A percentile compares a stretch with the other conserved stretches of the same genome.
These are phyloP conservation scores for Euspilapteryx auroguttella DNA, from an alignment of 2,888 invertebrate species.

Conservation along the genomic window DNA sequence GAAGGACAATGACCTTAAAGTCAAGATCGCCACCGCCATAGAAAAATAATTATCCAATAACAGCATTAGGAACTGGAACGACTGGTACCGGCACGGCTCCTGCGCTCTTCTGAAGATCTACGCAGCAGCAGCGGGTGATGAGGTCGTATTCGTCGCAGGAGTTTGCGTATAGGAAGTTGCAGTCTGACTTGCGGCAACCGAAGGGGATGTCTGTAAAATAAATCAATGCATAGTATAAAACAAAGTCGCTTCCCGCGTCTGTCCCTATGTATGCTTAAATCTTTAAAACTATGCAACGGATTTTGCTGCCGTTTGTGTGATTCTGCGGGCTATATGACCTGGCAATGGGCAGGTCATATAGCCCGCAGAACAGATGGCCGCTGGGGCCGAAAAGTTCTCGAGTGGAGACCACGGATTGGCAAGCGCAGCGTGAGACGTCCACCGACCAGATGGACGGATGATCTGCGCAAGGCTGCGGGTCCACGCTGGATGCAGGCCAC, in stretches of 20 bases:
- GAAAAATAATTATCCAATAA: background rate
- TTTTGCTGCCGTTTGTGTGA: too few species aligned
- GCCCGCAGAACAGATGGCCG: too few species aligned
- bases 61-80: background rate
- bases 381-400: too few species aligned
- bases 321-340: conserved; percentile 2
- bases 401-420: too few species aligned
- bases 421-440: too few species aligned
- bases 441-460: too few species aligned
- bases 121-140: conserved; percentile 75
- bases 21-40: background rate
- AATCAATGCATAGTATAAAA: background rate
- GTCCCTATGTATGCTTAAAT: too few species aligned
- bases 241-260: too few species aligned
- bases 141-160: conserved; percentile 71
- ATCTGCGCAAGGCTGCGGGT: too few species aligned
- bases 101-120: conserved; percentile 46
- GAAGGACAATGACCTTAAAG: background rate
- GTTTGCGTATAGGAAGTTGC: conserved; percentile 74
- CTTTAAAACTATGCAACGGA: too few species aligned
- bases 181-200: conserved; percentile 69
- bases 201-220: conserved; percentile 41
- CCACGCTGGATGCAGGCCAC: too few species aligned
- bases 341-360: too few species aligned
- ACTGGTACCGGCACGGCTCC: background rate